A percentile compares a stretch with the other conserved stretches of the same genome.
Evolutionary conservation across 1,140 invertebrate species (phyloP).

Genomic region (Penaeus chinensis): DNA sequence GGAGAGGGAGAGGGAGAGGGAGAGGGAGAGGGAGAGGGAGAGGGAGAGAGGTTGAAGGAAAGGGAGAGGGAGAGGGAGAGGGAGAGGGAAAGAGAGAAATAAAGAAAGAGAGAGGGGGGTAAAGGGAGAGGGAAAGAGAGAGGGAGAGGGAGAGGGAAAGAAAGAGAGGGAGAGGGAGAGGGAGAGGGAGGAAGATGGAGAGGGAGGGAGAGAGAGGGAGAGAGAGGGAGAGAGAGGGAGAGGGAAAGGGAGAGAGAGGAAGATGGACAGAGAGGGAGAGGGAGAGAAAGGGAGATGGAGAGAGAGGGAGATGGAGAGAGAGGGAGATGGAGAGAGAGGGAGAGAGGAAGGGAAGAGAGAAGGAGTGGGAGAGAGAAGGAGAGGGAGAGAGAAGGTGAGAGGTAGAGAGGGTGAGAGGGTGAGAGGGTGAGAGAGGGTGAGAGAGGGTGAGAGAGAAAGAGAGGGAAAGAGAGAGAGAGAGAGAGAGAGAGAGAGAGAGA

Average conservation of each 20-base stretch:
- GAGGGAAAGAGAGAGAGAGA: not conserved
- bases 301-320: too few species aligned
- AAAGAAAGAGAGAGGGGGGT: not conserved
- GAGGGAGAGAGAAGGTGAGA: too few species aligned
- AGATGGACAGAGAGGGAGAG: not conserved
- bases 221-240: constrained; percentile 7
- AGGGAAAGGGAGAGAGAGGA: not conserved
- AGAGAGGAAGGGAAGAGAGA: too few species aligned
- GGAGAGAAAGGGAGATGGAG: not conserved
- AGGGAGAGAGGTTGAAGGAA: too few species aligned
- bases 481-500: constrained; percentile 14
- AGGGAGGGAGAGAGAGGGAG: too few species aligned
- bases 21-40: not conserved
- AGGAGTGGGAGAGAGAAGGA: too few species aligned
- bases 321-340: too few species aligned
- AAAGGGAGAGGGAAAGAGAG: not conserved
- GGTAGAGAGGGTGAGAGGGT: too few species aligned
- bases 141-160: not conserved
- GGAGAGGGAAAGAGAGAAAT: not conserved
- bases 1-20: too few species aligned
- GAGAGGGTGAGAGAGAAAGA: too few species aligned
- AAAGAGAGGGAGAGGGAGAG: constrained; percentile 11
- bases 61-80: too few species aligned
- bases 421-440: too few species aligned
- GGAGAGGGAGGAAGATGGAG: constrained; percentile 9